These are phyloP conservation scores for Coenobita brevimanus DNA, from an alignment of 1,140 invertebrate species.

Conservation along the genomic window DNA sequence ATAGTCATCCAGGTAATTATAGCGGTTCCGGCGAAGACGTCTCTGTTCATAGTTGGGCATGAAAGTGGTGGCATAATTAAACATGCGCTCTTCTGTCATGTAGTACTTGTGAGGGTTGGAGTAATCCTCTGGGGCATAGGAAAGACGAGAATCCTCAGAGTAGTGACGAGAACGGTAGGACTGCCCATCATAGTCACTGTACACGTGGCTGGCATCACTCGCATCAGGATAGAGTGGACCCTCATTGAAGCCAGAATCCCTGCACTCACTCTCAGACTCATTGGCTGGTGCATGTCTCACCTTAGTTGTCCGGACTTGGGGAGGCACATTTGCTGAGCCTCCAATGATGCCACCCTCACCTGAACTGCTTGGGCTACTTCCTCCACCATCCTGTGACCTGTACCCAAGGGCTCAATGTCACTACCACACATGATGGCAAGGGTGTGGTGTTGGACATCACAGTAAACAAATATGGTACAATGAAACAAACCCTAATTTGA, in stretches of 20 bases:
- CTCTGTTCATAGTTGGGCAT: conserved; percentile 69
- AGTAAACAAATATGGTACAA: not conserved
- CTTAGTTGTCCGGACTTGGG: conserved; percentile 39
- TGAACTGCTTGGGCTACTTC: conserved; percentile 32
- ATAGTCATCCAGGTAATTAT: conserved; percentile 68
- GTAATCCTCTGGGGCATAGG: conserved; percentile 55
- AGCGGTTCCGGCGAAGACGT: conserved; percentile 66
- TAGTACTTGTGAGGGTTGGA: conserved; percentile 44
- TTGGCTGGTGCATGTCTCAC: conserved; percentile 57
- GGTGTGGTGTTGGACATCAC: not conserved
- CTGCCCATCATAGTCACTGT: conserved; percentile 56
- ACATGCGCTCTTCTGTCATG: conserved; percentile 63
- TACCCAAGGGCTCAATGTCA: not conserved
- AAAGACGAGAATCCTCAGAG: conserved; percentile 66
- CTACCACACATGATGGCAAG: not conserved
- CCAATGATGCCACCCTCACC: not conserved
- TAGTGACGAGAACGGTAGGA: conserved; percentile 66
- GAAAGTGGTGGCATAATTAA: conserved; percentile 68
- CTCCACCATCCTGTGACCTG: conserved; percentile 50
- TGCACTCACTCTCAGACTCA: conserved; percentile 69
- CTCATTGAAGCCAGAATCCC: conserved; percentile 69
- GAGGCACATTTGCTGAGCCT: not conserved
- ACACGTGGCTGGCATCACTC: conserved; percentile 41
- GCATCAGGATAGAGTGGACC: conserved; percentile 59
- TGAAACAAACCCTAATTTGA: too few species aligned